Evolutionary conservation across 2,113 vertebrate species (phyloP).

Genomic region (Corynorhinus townsendii): DNA sequence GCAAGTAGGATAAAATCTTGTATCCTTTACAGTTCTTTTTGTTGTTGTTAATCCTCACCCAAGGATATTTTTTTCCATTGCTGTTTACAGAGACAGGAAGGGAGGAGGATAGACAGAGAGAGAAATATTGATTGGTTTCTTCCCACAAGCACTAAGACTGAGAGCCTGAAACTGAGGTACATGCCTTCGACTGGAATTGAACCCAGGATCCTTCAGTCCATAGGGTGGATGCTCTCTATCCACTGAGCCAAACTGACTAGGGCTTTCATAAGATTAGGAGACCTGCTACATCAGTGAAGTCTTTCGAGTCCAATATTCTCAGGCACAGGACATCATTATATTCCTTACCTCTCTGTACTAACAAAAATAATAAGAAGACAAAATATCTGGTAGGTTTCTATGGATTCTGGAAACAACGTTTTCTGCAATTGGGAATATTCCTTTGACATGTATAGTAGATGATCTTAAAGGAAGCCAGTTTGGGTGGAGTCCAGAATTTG

Average conservation of each 20-base stretch:
- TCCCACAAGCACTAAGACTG: too few relatives aligned
- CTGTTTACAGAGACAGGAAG: too few relatives aligned
- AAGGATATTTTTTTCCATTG: too few relatives aligned
- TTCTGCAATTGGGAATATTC: neutral
- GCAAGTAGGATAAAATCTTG: neutral
- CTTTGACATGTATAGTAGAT: neutral
- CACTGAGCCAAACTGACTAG: neutral
- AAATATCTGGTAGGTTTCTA: neutral
- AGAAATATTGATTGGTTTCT: too few relatives aligned
- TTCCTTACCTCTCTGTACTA: accelerated
- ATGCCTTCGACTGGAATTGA: too few relatives aligned
- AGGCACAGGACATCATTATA: neutral
- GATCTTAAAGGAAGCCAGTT: neutral
- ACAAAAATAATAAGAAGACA: neutral
- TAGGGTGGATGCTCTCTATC: too few relatives aligned
- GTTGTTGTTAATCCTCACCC: too few relatives aligned
- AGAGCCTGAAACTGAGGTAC: too few relatives aligned
- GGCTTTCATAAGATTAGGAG: neutral
- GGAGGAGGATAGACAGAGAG: too few relatives aligned
- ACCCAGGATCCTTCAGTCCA: too few relatives aligned
- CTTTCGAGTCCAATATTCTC: neutral
- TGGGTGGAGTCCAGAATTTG: neutral
- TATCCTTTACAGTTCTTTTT: neutral
- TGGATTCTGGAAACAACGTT: neutral
- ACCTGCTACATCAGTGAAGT: neutral